phyloP scores from a whole-genome alignment of 2,113 vertebrate genomes.

The Pogona vitticeps region DNA sequence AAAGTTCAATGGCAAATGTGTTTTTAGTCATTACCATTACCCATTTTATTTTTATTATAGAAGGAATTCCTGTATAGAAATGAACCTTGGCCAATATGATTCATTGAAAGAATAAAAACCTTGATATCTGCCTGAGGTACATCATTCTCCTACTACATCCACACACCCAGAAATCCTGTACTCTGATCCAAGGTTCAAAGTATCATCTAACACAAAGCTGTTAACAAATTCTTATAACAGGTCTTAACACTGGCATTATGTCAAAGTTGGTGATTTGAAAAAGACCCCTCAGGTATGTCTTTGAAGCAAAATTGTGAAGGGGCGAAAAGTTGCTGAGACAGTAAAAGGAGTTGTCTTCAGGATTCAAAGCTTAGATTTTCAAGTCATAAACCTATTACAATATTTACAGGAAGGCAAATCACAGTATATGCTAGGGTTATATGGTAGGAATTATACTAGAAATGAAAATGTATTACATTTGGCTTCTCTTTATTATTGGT shows the following conservation, averaged over 20 bases:
- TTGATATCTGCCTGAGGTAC: too few species aligned
- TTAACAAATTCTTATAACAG: neutral
- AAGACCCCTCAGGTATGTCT: neutral
- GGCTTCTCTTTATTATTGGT: too few species aligned
- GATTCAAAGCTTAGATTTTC: too few species aligned
- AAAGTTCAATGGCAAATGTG: neutral
- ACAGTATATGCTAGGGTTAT: too few species aligned
- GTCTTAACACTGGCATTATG: neutral
- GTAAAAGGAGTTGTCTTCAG: too few species aligned
- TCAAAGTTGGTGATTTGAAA: neutral
- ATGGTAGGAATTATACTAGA: too few species aligned
- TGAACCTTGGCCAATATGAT: too few species aligned
- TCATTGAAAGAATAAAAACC: too few species aligned
- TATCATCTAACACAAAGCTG: neutral
- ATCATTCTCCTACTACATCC: neutral
- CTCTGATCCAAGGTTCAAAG: neutral
- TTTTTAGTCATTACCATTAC: neutral
- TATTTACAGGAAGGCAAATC: too few species aligned
- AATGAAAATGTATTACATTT: too few species aligned
- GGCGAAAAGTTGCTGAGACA: too few species aligned
- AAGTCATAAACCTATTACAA: too few species aligned
- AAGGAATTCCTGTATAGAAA: neutral
- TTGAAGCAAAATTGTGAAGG: neutral
- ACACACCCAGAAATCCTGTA: neutral
- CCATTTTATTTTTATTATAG: neutral